Percentiles rank a stretch among this genome's conserved stretches.
Evolutionary conservation across 2,888 invertebrate genomes (phyloP).

Genomic region (Hyalella azteca): DNA sequence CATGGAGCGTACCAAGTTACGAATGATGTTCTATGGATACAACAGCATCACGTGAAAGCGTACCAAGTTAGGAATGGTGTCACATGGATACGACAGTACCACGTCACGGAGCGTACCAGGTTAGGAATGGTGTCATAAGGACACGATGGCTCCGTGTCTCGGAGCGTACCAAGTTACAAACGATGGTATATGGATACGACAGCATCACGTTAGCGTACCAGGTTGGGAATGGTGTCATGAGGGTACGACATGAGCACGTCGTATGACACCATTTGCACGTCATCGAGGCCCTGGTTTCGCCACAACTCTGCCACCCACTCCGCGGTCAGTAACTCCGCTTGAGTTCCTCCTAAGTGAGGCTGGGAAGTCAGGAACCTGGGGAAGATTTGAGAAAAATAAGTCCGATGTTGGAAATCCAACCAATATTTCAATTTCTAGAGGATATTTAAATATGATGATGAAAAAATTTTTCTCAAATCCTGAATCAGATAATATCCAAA

Average conservation of each 20-base stretch:
- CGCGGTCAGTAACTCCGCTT: slow-evolving; percentile 41
- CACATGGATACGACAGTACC: background rate
- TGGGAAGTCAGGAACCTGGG: slow-evolving; percentile 42
- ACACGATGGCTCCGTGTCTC: background rate
- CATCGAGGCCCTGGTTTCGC: slow-evolving; percentile 51
- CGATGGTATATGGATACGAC: background rate
- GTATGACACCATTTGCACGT: slow-evolving; percentile 48
- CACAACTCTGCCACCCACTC: slow-evolving; percentile 49
- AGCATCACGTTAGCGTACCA: slow-evolving; percentile 42
- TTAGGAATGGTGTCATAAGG: no score
- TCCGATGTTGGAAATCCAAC: no score
- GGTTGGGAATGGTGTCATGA: slow-evolving; percentile 47
- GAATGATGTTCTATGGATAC: background rate
- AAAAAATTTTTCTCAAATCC: no score
- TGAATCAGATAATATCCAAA: no score
- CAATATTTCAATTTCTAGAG: no score
- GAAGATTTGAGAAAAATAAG: no score
- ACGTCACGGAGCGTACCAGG: background rate
- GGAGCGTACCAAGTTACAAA: background rate
- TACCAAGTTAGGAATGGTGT: background rate
- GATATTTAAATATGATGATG: no score
- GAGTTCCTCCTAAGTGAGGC: slow-evolving; percentile 55
- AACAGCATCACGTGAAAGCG: background rate
- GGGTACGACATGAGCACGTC: slow-evolving; percentile 57
- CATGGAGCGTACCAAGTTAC: no score